Conservation (phyloP, 2,113 vertebrate species). For the Diadophis punctatus region DNA sequence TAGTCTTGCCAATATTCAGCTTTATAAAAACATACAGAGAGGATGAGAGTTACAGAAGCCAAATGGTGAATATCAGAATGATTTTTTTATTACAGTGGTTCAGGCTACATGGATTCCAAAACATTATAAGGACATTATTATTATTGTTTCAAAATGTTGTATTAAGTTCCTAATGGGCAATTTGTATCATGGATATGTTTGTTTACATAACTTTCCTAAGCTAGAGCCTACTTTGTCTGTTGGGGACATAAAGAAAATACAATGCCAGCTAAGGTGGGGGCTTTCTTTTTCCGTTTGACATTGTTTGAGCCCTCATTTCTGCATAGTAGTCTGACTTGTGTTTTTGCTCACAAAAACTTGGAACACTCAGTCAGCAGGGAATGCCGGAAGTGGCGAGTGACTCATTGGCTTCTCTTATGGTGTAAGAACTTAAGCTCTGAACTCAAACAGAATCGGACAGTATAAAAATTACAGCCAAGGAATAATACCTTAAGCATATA, state of each 20-base stretch:
- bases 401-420: not conserved
- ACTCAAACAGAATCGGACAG: fast-evolving
- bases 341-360: not conserved
- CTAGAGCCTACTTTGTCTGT: slow-evolving; percentile 9
- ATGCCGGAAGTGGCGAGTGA: slow-evolving; percentile 19
- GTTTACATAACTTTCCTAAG: not conserved
- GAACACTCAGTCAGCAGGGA: slow-evolving; percentile 29
- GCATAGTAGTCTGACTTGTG: not conserved
- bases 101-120: not conserved
- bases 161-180: not conserved
- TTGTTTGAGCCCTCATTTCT: not conserved
- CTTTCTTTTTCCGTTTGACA: not conserved
- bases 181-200: not conserved
- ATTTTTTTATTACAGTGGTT: not conserved
- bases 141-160: not conserved
- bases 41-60: not conserved
- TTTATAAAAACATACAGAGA: not conserved
- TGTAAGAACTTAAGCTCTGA: fast-evolving
- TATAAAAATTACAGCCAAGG: not conserved
- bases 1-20: not conserved
- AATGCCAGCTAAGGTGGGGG: not conserved
- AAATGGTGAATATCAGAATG: not conserved
- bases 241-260: fast-evolving
- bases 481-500: not conserved
- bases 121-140: fast-evolving